Percentiles rank a stretch among this genome's conserved stretches.
Evolutionary conservation across 2,113 vertebrate species (phyloP).

Genomic region (Oncorhynchus nerka): DNA sequence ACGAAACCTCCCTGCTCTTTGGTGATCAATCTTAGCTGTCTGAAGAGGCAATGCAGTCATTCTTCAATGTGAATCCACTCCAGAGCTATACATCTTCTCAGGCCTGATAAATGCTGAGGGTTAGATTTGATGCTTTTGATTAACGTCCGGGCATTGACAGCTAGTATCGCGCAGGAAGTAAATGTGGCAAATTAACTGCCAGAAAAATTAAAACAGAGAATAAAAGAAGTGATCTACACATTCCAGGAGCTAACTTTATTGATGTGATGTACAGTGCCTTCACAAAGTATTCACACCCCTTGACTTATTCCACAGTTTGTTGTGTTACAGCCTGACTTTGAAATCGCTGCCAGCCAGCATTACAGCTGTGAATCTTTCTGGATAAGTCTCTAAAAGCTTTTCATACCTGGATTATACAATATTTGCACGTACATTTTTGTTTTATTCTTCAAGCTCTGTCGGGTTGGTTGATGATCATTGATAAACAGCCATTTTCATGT

Average conservation of each 20-base stretch:
- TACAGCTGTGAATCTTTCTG: too few relatives aligned
- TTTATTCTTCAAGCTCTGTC: too few relatives aligned
- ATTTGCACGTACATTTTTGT: too few relatives aligned
- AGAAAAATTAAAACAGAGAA: not conserved
- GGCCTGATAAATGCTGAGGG: constrained; percentile 51
- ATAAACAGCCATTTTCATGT: too few relatives aligned
- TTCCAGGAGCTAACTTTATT: not conserved
- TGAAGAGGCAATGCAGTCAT: constrained; percentile 47
- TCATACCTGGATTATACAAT: too few relatives aligned
- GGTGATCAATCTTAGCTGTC: constrained; percentile 69
- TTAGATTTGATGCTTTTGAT: constrained; percentile 44
- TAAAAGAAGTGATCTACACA: not conserved
- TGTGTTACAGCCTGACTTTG: too few relatives aligned
- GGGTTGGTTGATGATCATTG: too few relatives aligned
- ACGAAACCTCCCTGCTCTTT: constrained; percentile 36
- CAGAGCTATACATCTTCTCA: constrained; percentile 49
- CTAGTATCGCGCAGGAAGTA: not conserved
- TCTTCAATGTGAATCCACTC: constrained; percentile 45
- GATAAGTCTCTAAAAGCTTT: too few relatives aligned
- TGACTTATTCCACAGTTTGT: too few relatives aligned
- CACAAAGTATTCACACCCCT: too few relatives aligned
- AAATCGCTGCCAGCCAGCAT: too few relatives aligned
- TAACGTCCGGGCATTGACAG: constrained; percentile 22
- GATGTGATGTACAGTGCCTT: not conserved
- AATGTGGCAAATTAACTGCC: constrained; percentile 8